A percentile compares a stretch with the other conserved stretches of the same genome.
Conservation (phyloP, 1,140 invertebrate species). For the Chironomus striatipennis region DNA sequence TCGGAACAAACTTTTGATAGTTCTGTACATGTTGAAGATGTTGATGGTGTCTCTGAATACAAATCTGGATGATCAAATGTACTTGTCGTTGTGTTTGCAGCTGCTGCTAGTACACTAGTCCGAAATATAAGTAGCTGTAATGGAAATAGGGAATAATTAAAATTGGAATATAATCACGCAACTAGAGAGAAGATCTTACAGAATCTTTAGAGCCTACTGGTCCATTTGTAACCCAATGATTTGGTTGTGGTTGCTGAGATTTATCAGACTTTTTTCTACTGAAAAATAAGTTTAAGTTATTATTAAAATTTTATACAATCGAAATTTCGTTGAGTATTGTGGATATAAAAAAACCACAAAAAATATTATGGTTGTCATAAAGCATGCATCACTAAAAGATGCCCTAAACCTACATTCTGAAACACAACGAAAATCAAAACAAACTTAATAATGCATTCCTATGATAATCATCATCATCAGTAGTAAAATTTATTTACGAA, state of each 20-base stretch:
- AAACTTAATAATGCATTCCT: too few relatives aligned
- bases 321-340: too few relatives aligned
- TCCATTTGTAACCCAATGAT: constrained; percentile 37
- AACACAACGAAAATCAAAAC: too few relatives aligned
- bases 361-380: too few relatives aligned
- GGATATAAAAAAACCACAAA: too few relatives aligned
- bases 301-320: too few relatives aligned
- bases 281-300: too few relatives aligned
- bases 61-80: background rate
- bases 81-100: background rate
- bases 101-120: constrained; percentile 31
- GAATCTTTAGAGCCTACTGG: constrained; percentile 36
- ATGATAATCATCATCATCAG: background rate
- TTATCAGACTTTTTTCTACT: constrained; percentile 25
- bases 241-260: constrained; percentile 28
- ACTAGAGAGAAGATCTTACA: constrained; percentile 25
- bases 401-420: too few relatives aligned
- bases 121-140: constrained; percentile 32
- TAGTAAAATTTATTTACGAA: constrained; percentile 30
- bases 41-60: constrained; percentile 18
- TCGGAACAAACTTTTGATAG: background rate
- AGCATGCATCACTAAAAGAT: too few relatives aligned
- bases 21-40: constrained; percentile 12
- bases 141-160: background rate
- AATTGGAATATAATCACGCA: background rate